These are phyloP conservation scores for Belonocnema kinseyi DNA, from an alignment of 1,140 invertebrate species.

Conservation along the genomic window DNA sequence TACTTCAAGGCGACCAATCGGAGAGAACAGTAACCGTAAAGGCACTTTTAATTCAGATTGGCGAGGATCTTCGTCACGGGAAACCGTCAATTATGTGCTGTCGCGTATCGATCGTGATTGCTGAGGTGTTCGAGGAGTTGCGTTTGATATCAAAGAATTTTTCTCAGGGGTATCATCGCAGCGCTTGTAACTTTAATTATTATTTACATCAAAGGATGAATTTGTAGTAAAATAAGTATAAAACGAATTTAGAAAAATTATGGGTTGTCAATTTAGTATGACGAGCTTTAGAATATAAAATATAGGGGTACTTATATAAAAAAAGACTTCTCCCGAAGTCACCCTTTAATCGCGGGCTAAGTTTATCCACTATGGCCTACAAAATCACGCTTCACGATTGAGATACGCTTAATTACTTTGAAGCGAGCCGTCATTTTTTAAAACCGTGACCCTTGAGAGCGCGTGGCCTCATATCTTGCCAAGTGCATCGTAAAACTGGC, in stretches of 20 bases:
- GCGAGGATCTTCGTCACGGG: slow-evolving; percentile 11
- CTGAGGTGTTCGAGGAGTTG: neutral
- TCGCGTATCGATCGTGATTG: neutral
- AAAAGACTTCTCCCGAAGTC: too few species aligned
- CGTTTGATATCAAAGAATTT: slow-evolving; percentile 25
- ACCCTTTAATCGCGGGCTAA: neutral
- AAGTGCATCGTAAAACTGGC: slow-evolving; percentile 68
- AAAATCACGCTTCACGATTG: slow-evolving; percentile 2
- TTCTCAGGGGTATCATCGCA: neutral
- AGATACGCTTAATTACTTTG: slow-evolving; percentile 10
- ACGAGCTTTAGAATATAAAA: neutral
- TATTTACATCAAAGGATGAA: neutral
- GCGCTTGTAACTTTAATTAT: slow-evolving; percentile 3
- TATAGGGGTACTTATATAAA: too few species aligned
- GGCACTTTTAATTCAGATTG: slow-evolving; percentile 18
- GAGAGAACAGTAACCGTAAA: slow-evolving; percentile 37
- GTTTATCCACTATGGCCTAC: slow-evolving; percentile 26
- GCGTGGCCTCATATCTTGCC: slow-evolving; percentile 53
- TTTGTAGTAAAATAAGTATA: neutral
- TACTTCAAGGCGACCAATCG: slow-evolving; percentile 34
- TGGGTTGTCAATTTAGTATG: neutral
- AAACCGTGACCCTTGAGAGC: slow-evolving; percentile 41
- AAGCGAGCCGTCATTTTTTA: slow-evolving; percentile 1
- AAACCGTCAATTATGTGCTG: slow-evolving; percentile 21
- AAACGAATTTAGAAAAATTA: neutral